Percentiles rank a stretch among this genome's conserved stretches.
phyloP scores from a whole-genome alignment of 2,888 invertebrate species.

The Leptopilina syphax region DNA sequence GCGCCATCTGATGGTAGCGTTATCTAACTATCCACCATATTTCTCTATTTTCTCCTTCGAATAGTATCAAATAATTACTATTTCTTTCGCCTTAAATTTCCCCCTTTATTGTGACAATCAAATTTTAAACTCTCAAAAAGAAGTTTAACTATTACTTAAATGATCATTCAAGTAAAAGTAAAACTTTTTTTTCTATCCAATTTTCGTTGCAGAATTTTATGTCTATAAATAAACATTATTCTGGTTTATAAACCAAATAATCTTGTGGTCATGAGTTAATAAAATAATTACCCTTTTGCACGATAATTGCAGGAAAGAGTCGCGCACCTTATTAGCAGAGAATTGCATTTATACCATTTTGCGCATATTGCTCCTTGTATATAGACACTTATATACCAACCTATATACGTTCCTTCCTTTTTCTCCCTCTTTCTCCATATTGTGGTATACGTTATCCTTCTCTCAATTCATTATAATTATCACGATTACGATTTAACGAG shows the following conservation, averaged over 20 bases:
- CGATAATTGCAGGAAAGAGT: conserved; percentile 29
- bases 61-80: too few relatives aligned
- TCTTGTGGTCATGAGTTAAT: conserved; percentile 23
- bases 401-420: neutral
- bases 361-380: neutral
- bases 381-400: too few relatives aligned
- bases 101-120: too few relatives aligned
- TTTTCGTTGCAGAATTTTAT: neutral
- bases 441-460: conserved; percentile 5
- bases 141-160: too few relatives aligned
- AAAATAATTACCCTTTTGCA: conserved; percentile 23
- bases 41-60: too few relatives aligned
- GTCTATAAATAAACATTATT: neutral
- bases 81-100: too few relatives aligned
- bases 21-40: too few relatives aligned
- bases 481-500: conserved; percentile 64
- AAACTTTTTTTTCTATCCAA: too few relatives aligned
- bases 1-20: too few relatives aligned
- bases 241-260: conserved; percentile 18
- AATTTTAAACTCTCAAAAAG: too few relatives aligned
- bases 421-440: neutral
- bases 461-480: conserved; percentile 59
- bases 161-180: too few relatives aligned
- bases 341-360: too few relatives aligned
- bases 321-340: conserved; percentile 28